phyloP scores from a whole-genome alignment of 2,113 vertebrate genomes.

The Pyrgilauda ruficollis region DNA sequence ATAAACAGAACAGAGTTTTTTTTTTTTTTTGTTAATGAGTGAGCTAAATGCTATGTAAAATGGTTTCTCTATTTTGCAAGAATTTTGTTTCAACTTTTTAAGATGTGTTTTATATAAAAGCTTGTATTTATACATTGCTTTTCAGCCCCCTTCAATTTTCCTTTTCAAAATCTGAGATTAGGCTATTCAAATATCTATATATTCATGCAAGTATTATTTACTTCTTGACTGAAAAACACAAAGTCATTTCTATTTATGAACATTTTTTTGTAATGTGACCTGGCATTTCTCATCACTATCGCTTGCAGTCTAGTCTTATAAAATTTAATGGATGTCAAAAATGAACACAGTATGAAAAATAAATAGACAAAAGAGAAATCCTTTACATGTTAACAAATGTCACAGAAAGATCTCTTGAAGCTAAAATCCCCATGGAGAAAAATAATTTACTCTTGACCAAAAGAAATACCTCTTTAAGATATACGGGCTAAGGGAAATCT shows the following conservation, averaged over 20 bases:
- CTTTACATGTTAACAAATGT: constrained; percentile 40
- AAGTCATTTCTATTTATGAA: constrained; percentile 72
- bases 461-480: constrained; percentile 10
- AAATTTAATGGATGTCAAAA: constrained; percentile 74
- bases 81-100: background rate
- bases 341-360: constrained; percentile 64
- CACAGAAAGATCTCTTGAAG: constrained; percentile 33
- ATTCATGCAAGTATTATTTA: constrained; percentile 68
- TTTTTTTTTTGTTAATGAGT: background rate
- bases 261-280: constrained; percentile 64
- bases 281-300: constrained; percentile 70
- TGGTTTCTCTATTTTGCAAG: background rate
- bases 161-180: constrained; percentile 52
- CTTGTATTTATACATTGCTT: background rate
- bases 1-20: background rate
- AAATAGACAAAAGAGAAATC: constrained; percentile 59
- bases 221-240: constrained; percentile 64
- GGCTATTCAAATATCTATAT: constrained; percentile 16
- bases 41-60: background rate
- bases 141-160: background rate
- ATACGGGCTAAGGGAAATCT: constrained; percentile 18
- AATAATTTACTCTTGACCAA: background rate
- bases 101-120: background rate
- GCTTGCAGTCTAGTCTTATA: constrained; percentile 69
- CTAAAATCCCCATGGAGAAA: constrained; percentile 14